Conservation (phyloP, 2,888 invertebrate genomes). For the Callinectes sapidus region DNA sequence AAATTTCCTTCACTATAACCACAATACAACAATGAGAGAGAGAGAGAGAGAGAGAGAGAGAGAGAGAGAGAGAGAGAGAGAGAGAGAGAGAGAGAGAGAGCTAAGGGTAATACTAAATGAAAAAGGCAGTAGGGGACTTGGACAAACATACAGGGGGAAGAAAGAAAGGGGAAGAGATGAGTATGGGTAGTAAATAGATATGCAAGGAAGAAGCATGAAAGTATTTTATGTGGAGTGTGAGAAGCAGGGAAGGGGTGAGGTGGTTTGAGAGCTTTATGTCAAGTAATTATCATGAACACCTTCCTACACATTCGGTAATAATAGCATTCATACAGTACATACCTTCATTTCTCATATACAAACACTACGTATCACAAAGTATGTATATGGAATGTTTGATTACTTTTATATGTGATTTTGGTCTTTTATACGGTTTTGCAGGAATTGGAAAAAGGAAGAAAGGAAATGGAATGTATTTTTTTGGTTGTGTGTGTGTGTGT, state of each 20-base stretch:
- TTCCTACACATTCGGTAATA: too few species aligned
- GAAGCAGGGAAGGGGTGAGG: too few species aligned
- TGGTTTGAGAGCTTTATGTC: neutral
- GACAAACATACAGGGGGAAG: too few species aligned
- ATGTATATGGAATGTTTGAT: conserved; percentile 5
- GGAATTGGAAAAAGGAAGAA: neutral
- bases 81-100: neutral
- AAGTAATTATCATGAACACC: neutral
- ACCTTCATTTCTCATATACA: neutral
- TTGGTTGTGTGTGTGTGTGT: neutral
- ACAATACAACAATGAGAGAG: neutral
- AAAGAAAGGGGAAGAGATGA: too few species aligned
- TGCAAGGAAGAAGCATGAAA: too few species aligned
- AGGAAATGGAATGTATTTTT: neutral
- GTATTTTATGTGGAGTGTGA: too few species aligned
- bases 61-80: neutral
- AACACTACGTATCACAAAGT: neutral
- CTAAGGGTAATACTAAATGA: too few species aligned
- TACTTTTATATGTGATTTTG: neutral
- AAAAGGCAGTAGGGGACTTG: neutral
- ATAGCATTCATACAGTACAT: neutral
- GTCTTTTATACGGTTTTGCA: neutral
- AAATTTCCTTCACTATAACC: neutral
- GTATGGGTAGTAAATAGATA: too few species aligned
- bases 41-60: neutral